Evolutionary conservation across 2,113 vertebrate genomes (phyloP), one percentile per base, ranked within the genome.

Genomic region (Genyomyrus donnyi): DNA sequence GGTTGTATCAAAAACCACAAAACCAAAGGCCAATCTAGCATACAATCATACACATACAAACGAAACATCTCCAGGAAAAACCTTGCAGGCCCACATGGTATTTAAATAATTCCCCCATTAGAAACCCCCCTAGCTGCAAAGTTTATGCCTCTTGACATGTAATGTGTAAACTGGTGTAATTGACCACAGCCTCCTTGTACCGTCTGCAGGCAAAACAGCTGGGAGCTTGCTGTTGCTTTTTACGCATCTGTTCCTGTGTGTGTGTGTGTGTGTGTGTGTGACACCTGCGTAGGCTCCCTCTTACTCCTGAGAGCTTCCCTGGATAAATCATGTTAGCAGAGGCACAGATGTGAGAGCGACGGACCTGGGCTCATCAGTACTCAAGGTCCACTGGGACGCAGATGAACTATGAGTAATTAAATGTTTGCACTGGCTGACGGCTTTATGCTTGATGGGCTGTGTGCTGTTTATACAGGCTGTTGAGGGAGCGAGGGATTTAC

Each of bases 381-480:
- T 80, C 35, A 42, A 80, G 74, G 74, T 42, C 74, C 74, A 80
- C 15, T 15, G 74, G 74, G 74, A 80, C 74, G 6, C 74, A 80
- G 35, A 80, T 80, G 74, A 80, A 80, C 74, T 80, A 80, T 42
- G 74, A 80, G 74, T 80, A 80, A 80, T 80, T 80, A 80, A 80
- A 80, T 80, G 74, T 80, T 80, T 80, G 74, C 74, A 80, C 31
- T 80, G 17, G 74, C 35, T 80, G 74, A 80, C 15, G 11, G 74
- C 13, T 80, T 80, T 80, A 80, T 80, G 74, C 31, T 80, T 42
- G 35, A 80, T 80, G 74, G 35, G 31, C 74, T 42, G 74, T 80
- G 74, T 17, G 27, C 35, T 80, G 74, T 42, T 19, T 80, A 8
- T 80, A 39, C 74, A 80, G 35, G n/a, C 35, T 80, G 74, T 19